Evolutionary conservation across 53 echinoderm and acorn worm genomes (phyloP), one percentile per base, ranked within the genome.

Genomic region (Echinarachnius parma): DNA sequence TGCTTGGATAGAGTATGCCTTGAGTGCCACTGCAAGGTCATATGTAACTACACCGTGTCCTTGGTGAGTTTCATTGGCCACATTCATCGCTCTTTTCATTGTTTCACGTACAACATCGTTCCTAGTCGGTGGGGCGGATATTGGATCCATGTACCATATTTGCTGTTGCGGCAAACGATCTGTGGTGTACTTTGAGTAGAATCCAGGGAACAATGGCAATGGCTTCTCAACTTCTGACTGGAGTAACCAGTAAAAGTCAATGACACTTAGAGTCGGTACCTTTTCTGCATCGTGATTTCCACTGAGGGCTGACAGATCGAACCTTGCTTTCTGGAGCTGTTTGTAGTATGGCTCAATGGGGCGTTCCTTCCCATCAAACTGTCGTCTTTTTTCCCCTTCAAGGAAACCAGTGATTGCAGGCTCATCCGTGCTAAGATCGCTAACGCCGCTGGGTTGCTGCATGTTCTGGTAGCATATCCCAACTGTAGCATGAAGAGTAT

Each of bases 41-140:
- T 84, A 80, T 10, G 77, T 78, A 4, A 46, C 66, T 2, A 65
- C 66, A 11, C 14, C 64, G 65, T 36, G 21, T 34, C 39, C 24
- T 44, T 84, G 34, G 10, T 60, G 61, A 10, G 83, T 79, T 65
- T 83, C 74, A 3, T 59, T 54, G 21, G 85, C 81, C 15, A 89
- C 70, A 15, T 67, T 69, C 59, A 84, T 42, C 24, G 80, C 37
- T 1, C 81, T 76, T 21, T 53, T 34, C 89, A 89, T 89, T n/a
- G 83, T 89, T 30, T 89, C 84, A 15, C 75, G 48, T n/a, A 89
- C 88, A 21, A 88, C 83, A 61, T 84, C 89, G 77, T 89, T 89
- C 11, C 59, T 89, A 2, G 89, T 89, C 32, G 89, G 88, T 14
- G 87, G 62, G 20, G 46, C 61, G 0, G 77, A 53, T 59, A 86